Evolutionary conservation across 2,888 invertebrate species (phyloP).

Genomic region (Stegana nigrithorax): DNA sequence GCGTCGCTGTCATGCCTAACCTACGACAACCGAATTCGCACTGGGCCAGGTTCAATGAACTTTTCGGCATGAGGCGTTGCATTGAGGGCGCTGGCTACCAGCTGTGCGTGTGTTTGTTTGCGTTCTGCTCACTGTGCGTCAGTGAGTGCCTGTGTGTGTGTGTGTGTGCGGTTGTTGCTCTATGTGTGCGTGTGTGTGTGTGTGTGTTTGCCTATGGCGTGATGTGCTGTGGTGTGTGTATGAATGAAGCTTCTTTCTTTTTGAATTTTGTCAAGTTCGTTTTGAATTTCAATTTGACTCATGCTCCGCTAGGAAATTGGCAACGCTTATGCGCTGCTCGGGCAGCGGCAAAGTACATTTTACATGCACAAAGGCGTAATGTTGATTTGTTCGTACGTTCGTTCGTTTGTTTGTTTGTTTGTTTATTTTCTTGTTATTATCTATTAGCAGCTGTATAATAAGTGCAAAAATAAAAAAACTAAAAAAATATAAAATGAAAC

Average conservation of each 20-base stretch:
- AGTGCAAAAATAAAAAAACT: too few species aligned
- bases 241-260: constrained; percentile 62
- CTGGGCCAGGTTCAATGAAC: constrained; percentile 45
- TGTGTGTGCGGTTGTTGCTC: constrained; percentile 5
- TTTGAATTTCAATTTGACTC: constrained; percentile 55
- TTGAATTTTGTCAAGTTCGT: constrained; percentile 59
- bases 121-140: background rate
- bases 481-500: too few species aligned
- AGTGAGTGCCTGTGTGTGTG: background rate
- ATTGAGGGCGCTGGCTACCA: constrained; percentile 9
- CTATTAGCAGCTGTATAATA: background rate
- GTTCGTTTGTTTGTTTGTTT: background rate
- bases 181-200: constrained; percentile 30
- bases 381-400: background rate
- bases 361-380: background rate
- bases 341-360: background rate
- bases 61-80: constrained; percentile 49
- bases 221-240: constrained; percentile 54
- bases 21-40: constrained; percentile 44
- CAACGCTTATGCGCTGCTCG: background rate
- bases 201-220: constrained; percentile 28
- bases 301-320: too few species aligned
- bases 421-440: background rate
- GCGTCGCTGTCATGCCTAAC: constrained; percentile 49
- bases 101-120: constrained; percentile 5